Evolutionary conservation across 2,797 vertebrate species (phyloP), one percentile per base, ranked within the genome.

Genomic region (Centropyge bicolor): DNA sequence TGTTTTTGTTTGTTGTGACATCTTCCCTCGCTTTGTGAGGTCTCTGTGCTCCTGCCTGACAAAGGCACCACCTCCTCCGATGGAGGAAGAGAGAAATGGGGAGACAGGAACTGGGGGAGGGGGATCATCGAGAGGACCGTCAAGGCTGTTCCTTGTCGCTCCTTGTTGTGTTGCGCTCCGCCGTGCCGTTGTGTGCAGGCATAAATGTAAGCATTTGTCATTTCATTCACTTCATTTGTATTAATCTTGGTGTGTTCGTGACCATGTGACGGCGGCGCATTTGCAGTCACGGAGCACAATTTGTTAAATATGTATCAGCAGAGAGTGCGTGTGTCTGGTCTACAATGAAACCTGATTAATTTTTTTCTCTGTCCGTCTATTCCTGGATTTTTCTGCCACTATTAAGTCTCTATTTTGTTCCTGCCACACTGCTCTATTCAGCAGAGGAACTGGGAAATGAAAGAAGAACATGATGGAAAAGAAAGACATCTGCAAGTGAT

Each of bases 1-100:
- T 93, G 91, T 92, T 94, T 95, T 93, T 93, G 93, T 94, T 95
- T 95, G 93, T 94, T 94, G 91, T 94, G 93, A 95, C 93, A 95
- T 94, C 90, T 89, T 91, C 80, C 83, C 91, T 90, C 65, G 86
- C 91, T 93, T 92, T 92, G 90, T 93, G 92, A 92, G 88, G 89
- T 93, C 90, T 92, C 83, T 35, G 63, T 83, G 89, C 92, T 91
- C 91, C 88, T 82, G 83, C 80, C 86, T 88, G 86, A 95, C 91
- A 94, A 95, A 94, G 86, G 89, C 86, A 60, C 84, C 88, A 92
- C 90, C 89, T 93, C 85, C 84, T 92, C 80, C 64, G 84, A 85
- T 90, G 70, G 85, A 88, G 83, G 85, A 88, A 91, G 80, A 88
- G 84, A 67, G 83, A 87, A 87, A 84, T 69, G 70, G 82, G 78